Base-by-base conservation (phyloP, 2,113 vertebrate species). In the Oryzias curvinotus region DNA sequence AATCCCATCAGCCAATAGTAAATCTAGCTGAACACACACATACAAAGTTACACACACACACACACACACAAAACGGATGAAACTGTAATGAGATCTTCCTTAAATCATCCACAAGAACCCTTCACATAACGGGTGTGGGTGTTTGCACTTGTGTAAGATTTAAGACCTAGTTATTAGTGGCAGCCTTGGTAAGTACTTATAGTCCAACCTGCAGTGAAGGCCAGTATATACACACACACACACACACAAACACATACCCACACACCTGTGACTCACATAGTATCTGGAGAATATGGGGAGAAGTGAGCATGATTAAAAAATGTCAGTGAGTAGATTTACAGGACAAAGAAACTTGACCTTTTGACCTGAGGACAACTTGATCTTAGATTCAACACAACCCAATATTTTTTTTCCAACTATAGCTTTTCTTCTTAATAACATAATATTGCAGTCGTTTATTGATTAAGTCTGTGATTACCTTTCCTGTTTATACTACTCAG, bases 311-410 rank as follows among this genome's bases (percentile, higher is more conserved):
- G 85, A 88, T 90, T 84, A 90, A 90, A 90, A 88, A 84, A 88
- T 87, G 85, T 68, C 85, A 84, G 68, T 70, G 82, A 84, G 81
- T 75, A 88, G 85, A 90, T 90, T 88, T 90, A 90, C 82, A 88
- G 81, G 76, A 82, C 54, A 77, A 77, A 84, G 68, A 77, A 90
- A 81, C 85, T 88, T 88, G 84, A 88, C 84, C 84, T 81, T 71
- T 77, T 77, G 63, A 68, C 79, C 72, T 45, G 21, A 2, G 64
- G 49, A 85, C 70, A 53, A 86, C 87, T 83, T 81, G 82, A 90
- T 86, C 77, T 77, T 73, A 75, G 73, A 80, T 52, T 68, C 25
- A 74, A 74, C 71, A 56, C 70, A 62, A 52, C 48, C 46, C 57
- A 45, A 53, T 30, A 43, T 21, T 25, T 48, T 45, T 44, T 44